Evolutionary conservation across 2,113 vertebrate species (phyloP).

Genomic region (Trichechus manatus): DNA sequence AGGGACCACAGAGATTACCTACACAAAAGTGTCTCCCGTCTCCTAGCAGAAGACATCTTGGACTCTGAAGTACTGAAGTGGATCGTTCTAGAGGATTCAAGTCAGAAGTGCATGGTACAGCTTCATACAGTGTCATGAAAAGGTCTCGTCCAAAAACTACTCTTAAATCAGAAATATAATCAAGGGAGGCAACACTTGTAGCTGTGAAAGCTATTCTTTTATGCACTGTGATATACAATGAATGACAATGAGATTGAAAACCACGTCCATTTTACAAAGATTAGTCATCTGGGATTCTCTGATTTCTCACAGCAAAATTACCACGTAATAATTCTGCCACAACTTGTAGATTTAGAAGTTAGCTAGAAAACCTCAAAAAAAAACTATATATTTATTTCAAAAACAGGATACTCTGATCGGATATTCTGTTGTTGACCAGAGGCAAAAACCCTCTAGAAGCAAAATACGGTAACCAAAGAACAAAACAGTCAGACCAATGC

Average conservation of each 20-base stretch:
- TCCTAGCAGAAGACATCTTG: not conserved
- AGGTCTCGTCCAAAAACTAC: conserved; percentile 14
- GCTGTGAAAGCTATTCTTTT: not conserved
- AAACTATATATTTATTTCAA: not conserved
- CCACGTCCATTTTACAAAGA: not conserved
- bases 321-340: not conserved
- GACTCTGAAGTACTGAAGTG: not conserved
- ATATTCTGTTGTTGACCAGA: not conserved
- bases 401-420: not conserved
- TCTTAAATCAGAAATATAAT: not conserved
- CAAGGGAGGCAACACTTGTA: not conserved
- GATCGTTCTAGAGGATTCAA: not conserved
- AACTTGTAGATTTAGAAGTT: not conserved
- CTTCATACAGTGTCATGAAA: not conserved
- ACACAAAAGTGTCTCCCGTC: not conserved
- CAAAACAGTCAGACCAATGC: not conserved
- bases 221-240: not conserved
- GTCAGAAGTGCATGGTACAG: rapidly evolving
- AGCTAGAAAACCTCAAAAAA: not conserved
- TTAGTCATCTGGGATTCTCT: not conserved
- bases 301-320: not conserved
- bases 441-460: conserved; percentile 22
- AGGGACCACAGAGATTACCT: not conserved
- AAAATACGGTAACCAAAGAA: not conserved
- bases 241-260: not conserved